A percentile compares a stretch with the other conserved stretches of the same genome.
phyloP scores from a whole-genome alignment of 2,888 invertebrate species.

The Ichneumoninae sp. region DNA sequence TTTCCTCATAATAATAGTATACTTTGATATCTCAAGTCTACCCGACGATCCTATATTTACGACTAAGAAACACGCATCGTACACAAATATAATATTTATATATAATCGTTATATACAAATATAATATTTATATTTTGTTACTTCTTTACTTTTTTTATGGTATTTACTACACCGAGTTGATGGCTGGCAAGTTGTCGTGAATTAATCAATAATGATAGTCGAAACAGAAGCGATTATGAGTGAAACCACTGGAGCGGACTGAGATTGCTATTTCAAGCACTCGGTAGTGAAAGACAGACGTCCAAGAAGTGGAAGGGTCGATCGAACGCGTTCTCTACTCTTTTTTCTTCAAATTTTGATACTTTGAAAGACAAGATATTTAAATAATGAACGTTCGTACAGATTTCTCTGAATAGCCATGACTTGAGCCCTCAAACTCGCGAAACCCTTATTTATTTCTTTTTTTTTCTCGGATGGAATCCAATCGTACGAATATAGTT shows the following conservation, averaged over 20 bases:
- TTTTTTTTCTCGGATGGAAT: conserved; percentile 57
- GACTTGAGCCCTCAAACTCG: conserved; percentile 9
- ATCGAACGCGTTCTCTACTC: neutral
- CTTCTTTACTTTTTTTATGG: conserved; percentile 31
- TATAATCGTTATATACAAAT: conserved; percentile 65
- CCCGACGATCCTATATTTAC: conserved; percentile 60
- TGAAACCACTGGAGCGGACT: neutral
- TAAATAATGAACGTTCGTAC: neutral
- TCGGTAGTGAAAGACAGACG: neutral
- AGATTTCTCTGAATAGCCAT: neutral
- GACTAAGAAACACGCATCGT: conserved; percentile 73
- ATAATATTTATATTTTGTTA: conserved; percentile 62
- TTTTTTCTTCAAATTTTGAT: neutral
- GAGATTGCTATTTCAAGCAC: too few relatives aligned
- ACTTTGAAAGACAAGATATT: neutral
- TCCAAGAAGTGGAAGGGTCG: neutral
- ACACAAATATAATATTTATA: conserved; percentile 72
- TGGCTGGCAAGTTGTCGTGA: conserved; percentile 19
- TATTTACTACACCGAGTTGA: conserved; percentile 30
- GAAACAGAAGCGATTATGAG: neutral
- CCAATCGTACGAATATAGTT: conserved; percentile 53
- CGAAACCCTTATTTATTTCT: conserved; percentile 8
- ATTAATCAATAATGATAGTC: conserved; percentile 16
- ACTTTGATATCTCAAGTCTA: conserved; percentile 35
- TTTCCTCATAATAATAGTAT: conserved; percentile 21